Conservation (phyloP, 2,797 vertebrate species). For the Leptatherina wallacei region DNA sequence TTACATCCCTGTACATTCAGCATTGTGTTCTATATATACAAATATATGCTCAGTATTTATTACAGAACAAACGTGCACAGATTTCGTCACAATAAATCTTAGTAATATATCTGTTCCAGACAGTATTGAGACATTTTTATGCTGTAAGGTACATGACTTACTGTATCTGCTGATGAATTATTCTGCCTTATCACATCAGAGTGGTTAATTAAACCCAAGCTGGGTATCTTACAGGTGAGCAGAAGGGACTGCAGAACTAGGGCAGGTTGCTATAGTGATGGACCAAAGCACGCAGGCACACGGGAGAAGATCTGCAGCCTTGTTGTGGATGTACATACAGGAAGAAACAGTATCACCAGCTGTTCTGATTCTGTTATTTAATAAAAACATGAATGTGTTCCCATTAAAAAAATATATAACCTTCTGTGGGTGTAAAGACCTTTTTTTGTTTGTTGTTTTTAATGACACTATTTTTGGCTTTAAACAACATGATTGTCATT, state of each 20-base stretch:
- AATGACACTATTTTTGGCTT: neutral
- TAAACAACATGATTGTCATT: neutral
- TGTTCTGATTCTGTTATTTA: slow-evolving; percentile 81
- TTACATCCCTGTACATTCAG: slow-evolving; percentile 74
- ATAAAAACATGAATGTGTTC: slow-evolving; percentile 84
- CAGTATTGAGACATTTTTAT: slow-evolving; percentile 67
- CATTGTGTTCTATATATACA: slow-evolving; percentile 72
- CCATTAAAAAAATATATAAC: slow-evolving; percentile 50
- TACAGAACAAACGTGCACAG: slow-evolving; percentile 60
- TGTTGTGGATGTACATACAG: slow-evolving; percentile 72
- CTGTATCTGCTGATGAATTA: slow-evolving; percentile 76
- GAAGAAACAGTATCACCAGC: slow-evolving; percentile 77
- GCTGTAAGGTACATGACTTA: slow-evolving; percentile 65
- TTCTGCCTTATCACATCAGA: slow-evolving; percentile 81
- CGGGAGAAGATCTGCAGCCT: slow-evolving; percentile 55
- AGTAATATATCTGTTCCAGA: slow-evolving; percentile 67
- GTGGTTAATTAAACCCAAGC: slow-evolving; percentile 66
- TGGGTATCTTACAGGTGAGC: slow-evolving; percentile 74
- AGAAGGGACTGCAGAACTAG: slow-evolving; percentile 58
- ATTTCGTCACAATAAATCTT: slow-evolving; percentile 66
- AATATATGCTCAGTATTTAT: slow-evolving; percentile 77
- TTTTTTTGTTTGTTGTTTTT: slow-evolving; percentile 12
- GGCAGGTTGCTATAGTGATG: slow-evolving; percentile 74
- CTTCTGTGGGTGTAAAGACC: slow-evolving; percentile 8
- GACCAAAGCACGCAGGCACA: slow-evolving; percentile 58